Evolutionary conservation across 2,797 vertebrate species (phyloP), one percentile per base, ranked within the genome.

Genomic region (Pseudopleuronectes americanus): DNA sequence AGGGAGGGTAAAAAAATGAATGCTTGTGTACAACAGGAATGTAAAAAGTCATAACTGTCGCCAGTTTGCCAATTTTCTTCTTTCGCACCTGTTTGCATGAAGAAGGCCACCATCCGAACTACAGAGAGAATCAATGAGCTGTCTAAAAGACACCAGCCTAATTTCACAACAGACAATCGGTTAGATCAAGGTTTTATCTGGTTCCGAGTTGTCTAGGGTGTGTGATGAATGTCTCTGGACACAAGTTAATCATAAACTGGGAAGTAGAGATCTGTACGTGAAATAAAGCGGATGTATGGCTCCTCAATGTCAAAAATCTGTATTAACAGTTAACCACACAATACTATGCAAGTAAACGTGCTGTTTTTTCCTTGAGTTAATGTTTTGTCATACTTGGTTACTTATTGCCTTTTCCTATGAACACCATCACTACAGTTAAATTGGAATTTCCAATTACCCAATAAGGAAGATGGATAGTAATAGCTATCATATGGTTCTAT

Each of bases 321-420:
- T 58, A 45, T 57, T 69, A 41, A 31, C 36, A 23, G 23, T 55
- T 2, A 56, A 24, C 28, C 51, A 19, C 23, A 59, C 53, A 58
- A 6, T 14, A 19, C 8, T 58, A n/a, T 68, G 13, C 43, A 59
- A 24, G 21, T 56, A 3, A 22, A 59, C 31, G 14, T 47, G 22
- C 47, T 43, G 43, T 22, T 22, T 59, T 59, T 43, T 26, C 1
- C 36, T 71, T 68, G 17, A 55, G 70, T 77, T 80, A 62, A 68
- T 74, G 21, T 76, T 68, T 80, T 19, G 48, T 64, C 24, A 8
- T 8, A 52, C 19, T 53, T 6, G 14, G 74, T 84, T 66, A 81
- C 64, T 69, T 36, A 81, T 83, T 79, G 55, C 16, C 31, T 48
- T 73, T 75, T 59, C 23, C 19, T 26, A 26, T 26, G 3, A 26